Conservation (phyloP, 2,797 vertebrate genomes). For the Discoglossus pictus region DNA sequence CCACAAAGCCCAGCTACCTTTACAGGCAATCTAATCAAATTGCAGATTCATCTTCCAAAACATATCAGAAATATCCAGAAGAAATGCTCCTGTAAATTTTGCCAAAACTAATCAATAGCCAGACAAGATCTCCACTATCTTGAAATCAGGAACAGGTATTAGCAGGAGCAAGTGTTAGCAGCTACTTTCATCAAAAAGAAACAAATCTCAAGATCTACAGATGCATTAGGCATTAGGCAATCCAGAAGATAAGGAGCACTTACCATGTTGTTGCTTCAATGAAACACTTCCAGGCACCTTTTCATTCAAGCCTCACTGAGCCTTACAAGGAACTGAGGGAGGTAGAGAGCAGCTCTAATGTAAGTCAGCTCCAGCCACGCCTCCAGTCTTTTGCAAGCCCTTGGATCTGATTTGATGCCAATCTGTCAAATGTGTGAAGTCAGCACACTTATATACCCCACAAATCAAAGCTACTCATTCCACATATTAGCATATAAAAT, state of each 20-base stretch:
- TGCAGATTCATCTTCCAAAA: too few relatives aligned
- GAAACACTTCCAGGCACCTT: constrained; percentile 59
- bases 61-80: too few relatives aligned
- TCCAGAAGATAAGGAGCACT: constrained; percentile 61
- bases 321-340: constrained; percentile 66
- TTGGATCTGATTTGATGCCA: constrained; percentile 73
- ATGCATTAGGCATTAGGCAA: too few relatives aligned
- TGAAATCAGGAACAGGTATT: too few relatives aligned
- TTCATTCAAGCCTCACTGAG: constrained; percentile 66
- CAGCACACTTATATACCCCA: constrained; percentile 54
- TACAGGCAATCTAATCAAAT: too few relatives aligned
- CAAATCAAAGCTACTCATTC: constrained; percentile 61
- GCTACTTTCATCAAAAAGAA: too few relatives aligned
- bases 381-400: constrained; percentile 60
- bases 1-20: too few relatives aligned
- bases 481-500: constrained; percentile 11
- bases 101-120: too few relatives aligned
- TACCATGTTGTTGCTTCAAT: constrained; percentile 72
- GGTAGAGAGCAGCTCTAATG: constrained; percentile 74
- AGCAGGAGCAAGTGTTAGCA: too few relatives aligned
- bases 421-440: constrained; percentile 77
- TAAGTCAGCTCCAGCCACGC: constrained; percentile 64
- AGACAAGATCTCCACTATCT: too few relatives aligned
- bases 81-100: too few relatives aligned
- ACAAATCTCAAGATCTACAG: too few relatives aligned